phyloP scores from a whole-genome alignment of 2,113 vertebrate genomes.

The Cheirogaleus medius region DNA sequence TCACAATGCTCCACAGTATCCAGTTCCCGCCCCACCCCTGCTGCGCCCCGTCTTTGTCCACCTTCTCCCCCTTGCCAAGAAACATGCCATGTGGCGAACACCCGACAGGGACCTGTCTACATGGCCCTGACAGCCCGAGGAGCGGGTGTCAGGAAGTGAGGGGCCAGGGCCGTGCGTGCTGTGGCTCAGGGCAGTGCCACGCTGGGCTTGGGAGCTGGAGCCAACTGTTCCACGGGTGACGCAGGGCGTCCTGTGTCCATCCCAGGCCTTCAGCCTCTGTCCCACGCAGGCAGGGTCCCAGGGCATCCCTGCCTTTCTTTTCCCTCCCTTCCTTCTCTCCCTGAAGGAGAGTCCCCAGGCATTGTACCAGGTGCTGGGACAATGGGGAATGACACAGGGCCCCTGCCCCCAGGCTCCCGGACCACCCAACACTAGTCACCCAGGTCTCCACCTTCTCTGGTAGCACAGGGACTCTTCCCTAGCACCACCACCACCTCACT shows the following conservation, averaged over 20 bases:
- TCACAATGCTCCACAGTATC: slow-evolving; percentile 27
- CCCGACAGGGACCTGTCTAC: neutral
- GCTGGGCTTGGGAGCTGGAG: neutral
- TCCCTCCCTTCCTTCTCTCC: neutral
- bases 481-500: neutral
- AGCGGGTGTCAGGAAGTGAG: neutral
- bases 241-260: neutral
- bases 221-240: neutral
- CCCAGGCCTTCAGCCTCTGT: neutral
- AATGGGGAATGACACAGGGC: neutral
- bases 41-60: neutral
- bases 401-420: neutral
- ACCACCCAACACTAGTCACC: neutral
- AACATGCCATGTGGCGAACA: neutral
- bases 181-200: neutral
- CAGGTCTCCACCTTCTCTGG: neutral
- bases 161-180: fast-evolving
- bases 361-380: neutral
- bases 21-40: slow-evolving; percentile 24
- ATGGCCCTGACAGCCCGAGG: fast-evolving
- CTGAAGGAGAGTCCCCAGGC: neutral
- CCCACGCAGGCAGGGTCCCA: neutral
- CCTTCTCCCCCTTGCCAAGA: neutral
- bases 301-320: neutral
- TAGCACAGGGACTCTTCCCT: neutral